A percentile compares a stretch with the other conserved stretches of the same genome.
These are phyloP conservation scores for Prunella strophiata DNA, from an alignment of 2,797 vertebrate genomes.

Conservation along the genomic window DNA sequence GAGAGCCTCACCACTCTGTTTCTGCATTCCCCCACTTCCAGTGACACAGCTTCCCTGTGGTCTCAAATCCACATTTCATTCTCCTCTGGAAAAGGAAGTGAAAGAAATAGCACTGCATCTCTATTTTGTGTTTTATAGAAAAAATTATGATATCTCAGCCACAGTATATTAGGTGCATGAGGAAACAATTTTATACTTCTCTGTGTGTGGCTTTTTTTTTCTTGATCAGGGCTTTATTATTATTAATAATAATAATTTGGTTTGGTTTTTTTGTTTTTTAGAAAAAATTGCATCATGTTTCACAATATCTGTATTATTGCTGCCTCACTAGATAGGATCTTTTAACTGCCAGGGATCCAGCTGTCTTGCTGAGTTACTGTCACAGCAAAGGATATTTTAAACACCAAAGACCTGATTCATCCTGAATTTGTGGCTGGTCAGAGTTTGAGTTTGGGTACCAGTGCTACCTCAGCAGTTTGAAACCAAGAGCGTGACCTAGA, in stretches of 20 bases:
- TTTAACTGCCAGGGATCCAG: not conserved
- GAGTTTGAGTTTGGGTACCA: not conserved
- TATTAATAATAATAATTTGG: not conserved
- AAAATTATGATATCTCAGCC: not conserved
- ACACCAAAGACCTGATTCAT: not conserved
- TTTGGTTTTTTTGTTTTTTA: not conserved
- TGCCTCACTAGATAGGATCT: not conserved
- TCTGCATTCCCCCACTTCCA: not conserved
- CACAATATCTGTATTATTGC: not conserved
- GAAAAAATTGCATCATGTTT: not conserved
- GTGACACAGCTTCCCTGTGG: not conserved
- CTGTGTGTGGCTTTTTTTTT: fast-evolving
- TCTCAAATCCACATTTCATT: not conserved
- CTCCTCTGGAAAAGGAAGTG: not conserved
- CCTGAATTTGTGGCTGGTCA: not conserved
- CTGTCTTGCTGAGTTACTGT: not conserved
- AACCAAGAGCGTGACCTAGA: not conserved
- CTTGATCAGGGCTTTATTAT: not conserved
- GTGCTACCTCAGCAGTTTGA: not conserved
- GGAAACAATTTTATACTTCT: not conserved
- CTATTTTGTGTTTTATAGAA: not conserved
- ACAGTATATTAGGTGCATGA: not conserved
- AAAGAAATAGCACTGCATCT: not conserved
- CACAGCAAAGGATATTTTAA: not conserved
- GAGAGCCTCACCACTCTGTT: not conserved